Percentiles rank a stretch among this genome's conserved stretches.
Conservation (phyloP, 2,113 vertebrate genomes). For the Zosterops japonicus region DNA sequence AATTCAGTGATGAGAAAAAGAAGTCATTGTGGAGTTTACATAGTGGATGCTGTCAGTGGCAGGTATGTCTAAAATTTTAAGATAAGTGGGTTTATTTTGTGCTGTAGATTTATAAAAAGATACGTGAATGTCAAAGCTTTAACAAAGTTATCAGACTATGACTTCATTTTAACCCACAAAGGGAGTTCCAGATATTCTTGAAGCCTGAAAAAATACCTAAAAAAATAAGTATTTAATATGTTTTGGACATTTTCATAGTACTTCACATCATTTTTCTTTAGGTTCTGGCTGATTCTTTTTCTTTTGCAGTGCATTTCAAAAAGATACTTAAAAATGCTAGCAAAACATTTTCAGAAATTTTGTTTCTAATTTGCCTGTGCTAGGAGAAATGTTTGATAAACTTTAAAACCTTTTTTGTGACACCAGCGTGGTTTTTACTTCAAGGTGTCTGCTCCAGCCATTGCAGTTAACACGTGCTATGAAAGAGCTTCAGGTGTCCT, state of each 20-base stretch:
- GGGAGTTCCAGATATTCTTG: not conserved
- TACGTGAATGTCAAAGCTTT: not conserved
- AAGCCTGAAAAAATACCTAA: not conserved
- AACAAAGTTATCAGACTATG: not conserved
- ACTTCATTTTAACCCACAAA: not conserved
- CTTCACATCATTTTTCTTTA: not conserved
- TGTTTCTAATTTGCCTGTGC: not conserved
- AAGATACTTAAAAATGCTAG: not conserved
- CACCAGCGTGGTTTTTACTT: not conserved
- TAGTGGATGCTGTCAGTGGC: not conserved
- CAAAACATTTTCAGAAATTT: not conserved
- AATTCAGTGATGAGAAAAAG: not conserved
- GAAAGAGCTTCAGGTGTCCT: not conserved
- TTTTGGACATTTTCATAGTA: not conserved
- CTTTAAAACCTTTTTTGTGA: not conserved
- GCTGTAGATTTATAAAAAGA: not conserved
- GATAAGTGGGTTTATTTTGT: not conserved
- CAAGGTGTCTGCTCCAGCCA: not conserved
- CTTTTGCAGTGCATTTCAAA: not conserved
- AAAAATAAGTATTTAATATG: not conserved
- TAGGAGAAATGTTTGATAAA: not conserved
- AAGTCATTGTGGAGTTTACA: not conserved
- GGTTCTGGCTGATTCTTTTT: not conserved
- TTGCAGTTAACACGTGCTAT: not conserved
- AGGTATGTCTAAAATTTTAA: conserved; percentile 12